phyloP scores from a whole-genome alignment of 2,113 vertebrate genomes.

The Grallaria varia region DNA sequence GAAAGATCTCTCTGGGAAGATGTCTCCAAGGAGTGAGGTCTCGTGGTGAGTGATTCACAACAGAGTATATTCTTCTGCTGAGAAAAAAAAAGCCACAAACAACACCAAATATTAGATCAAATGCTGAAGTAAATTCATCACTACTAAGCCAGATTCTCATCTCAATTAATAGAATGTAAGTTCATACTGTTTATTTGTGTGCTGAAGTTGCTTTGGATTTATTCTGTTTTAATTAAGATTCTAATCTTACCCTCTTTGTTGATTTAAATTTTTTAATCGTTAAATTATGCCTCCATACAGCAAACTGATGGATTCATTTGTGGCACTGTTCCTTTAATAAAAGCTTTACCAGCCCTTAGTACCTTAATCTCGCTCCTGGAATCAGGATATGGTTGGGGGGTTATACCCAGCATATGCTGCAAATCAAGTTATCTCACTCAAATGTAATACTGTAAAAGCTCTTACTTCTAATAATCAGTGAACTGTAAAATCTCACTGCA shows the following conservation, averaged over 20 bases:
- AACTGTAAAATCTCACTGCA: conserved; percentile 21
- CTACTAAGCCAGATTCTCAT: not conserved
- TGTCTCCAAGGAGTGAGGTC: not conserved
- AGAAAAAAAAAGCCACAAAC: not conserved
- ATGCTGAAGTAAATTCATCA: not conserved
- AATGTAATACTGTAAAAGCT: not conserved
- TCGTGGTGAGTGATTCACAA: not conserved
- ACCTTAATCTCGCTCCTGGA: not conserved
- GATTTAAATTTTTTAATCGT: not conserved
- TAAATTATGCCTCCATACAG: not conserved
- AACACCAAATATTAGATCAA: not conserved
- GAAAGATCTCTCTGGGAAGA: not conserved
- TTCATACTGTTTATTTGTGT: not conserved
- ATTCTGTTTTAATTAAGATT: conserved; percentile 40
- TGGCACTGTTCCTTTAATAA: not conserved
- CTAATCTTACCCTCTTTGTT: not conserved
- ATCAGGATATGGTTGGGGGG: not conserved
- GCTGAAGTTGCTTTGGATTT: conserved; percentile 12
- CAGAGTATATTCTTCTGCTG: not conserved
- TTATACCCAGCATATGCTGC: not conserved
- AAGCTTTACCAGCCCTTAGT: not conserved
- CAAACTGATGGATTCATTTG: not conserved
- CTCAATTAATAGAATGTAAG: not conserved
- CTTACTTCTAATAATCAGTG: conserved; percentile 28
- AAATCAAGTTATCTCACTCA: conserved; percentile 39